Evolutionary conservation across 2,113 vertebrate genomes (phyloP).

Genomic region (Pyxicephalus adspersus): DNA sequence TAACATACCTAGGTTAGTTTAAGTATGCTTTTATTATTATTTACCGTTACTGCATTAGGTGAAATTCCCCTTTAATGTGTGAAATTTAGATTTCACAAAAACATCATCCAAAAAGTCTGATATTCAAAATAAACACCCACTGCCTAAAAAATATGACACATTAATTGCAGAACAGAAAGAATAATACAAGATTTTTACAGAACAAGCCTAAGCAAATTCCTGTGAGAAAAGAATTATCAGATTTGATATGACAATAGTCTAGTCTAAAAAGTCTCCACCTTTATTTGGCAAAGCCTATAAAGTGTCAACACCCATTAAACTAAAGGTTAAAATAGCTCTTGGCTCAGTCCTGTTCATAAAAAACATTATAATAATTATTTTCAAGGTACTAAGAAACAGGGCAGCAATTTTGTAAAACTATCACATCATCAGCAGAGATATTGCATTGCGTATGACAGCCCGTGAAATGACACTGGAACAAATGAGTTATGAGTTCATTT

Average conservation of each 20-base stretch:
- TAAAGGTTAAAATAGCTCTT: constrained; percentile 40
- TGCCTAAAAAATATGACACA: constrained; percentile 57
- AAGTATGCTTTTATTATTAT: too few relatives aligned
- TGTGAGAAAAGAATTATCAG: constrained; percentile 66
- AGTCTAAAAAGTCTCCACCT: constrained; percentile 72
- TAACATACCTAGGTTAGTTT: too few relatives aligned
- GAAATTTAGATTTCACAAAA: neutral
- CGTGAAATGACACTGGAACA: constrained; percentile 11
- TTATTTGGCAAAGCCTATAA: neutral
- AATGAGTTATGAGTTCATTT: constrained; percentile 12
- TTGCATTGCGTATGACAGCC: neutral
- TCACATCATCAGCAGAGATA: constrained; percentile 21
- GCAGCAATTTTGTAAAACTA: constrained; percentile 4
- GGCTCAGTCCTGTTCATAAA: constrained; percentile 15
- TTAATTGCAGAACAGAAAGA: constrained; percentile 56
- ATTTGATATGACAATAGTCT: constrained; percentile 70
- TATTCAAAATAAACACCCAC: constrained; percentile 46
- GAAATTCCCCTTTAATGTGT: too few relatives aligned
- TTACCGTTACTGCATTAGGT: too few relatives aligned
- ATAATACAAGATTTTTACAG: constrained; percentile 11
- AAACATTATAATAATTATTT: constrained; percentile 51
- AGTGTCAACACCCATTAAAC: constrained; percentile 39
- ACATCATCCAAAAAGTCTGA: neutral
- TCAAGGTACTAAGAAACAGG: constrained; percentile 15
- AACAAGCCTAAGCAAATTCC: constrained; percentile 68